Percentiles rank a stretch among this genome's conserved stretches.
phyloP scores from a whole-genome alignment of 1,140 invertebrate genomes.

The Stratiolaelaps scimitus region DNA sequence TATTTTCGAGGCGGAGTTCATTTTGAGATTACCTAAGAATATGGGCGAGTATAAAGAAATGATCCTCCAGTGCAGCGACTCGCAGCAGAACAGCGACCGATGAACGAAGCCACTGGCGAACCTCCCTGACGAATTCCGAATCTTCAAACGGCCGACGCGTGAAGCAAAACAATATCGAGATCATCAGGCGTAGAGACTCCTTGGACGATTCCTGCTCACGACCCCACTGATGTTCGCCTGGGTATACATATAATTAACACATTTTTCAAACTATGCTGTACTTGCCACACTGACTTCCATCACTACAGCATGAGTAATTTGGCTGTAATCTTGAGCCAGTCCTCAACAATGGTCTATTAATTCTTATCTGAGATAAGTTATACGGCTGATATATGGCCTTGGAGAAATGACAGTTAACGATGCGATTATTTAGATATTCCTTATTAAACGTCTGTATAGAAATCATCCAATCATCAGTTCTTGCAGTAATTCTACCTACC shows the following conservation, averaged over 20 bases:
- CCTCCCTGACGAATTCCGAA: not conserved
- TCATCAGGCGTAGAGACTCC: not conserved
- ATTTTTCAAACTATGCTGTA: not conserved
- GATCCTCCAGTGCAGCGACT: conserved; percentile 4
- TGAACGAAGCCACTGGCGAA: conserved; percentile 1
- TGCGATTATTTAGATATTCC: not conserved
- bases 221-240: conserved; percentile 13
- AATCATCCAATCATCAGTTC: no score
- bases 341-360: no score
- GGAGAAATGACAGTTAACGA: not conserved
- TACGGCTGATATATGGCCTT: no score
- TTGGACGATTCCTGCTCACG: conserved; percentile 9
- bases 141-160: conserved; percentile 9
- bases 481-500: no score
- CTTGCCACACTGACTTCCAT: no score
- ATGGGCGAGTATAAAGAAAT: conserved; percentile 17
- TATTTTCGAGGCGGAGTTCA: no score
- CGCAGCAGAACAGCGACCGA: conserved; percentile 4
- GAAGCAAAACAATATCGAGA: conserved; percentile 23
- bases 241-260: not conserved
- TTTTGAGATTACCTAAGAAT: conserved; percentile 1
- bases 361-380: no score
- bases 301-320: conserved; percentile 4
- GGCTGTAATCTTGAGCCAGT: not conserved
- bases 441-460: not conserved